Evolutionary conservation across 1,140 invertebrate genomes (phyloP).

Genomic region (Chelonus insularis): DNA sequence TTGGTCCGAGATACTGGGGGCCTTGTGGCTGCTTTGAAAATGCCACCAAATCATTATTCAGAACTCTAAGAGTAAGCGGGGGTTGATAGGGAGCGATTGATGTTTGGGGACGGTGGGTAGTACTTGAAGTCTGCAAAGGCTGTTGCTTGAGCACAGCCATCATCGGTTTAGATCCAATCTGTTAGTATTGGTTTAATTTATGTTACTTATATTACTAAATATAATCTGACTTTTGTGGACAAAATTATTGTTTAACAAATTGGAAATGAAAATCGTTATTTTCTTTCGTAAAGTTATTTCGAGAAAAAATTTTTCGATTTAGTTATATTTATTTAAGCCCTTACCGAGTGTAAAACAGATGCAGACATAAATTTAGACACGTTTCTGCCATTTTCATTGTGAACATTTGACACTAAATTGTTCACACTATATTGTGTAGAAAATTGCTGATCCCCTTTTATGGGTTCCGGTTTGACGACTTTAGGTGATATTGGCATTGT

Average conservation of each 20-base stretch:
- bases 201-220: too few relatives aligned
- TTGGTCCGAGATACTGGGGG: constrained; percentile 46
- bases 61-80: constrained; percentile 52
- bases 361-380: constrained; percentile 52
- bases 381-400: constrained; percentile 52
- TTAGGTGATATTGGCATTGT: constrained; percentile 75
- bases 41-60: constrained; percentile 54
- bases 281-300: too few relatives aligned
- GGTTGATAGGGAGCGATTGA: constrained; percentile 48
- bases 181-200: constrained; percentile 48
- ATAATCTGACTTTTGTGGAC: too few relatives aligned
- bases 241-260: too few relatives aligned
- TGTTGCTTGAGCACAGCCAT: constrained; percentile 58
- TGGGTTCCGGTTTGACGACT: constrained; percentile 54
- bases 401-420: constrained; percentile 50
- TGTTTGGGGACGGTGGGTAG: constrained; percentile 50
- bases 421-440: constrained; percentile 54
- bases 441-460: constrained; percentile 52
- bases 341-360: constrained; percentile 54
- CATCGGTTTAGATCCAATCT: constrained; percentile 57
- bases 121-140: constrained; percentile 52
- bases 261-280: too few relatives aligned
- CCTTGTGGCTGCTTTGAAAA: constrained; percentile 55
- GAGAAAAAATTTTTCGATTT: too few relatives aligned
- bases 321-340: too few relatives aligned